A percentile compares a stretch with the other conserved stretches of the same genome.
These are phyloP conservation scores for Periophthalmus magnuspinnatus DNA, from an alignment of 2,797 vertebrate species.

Conservation along the genomic window DNA sequence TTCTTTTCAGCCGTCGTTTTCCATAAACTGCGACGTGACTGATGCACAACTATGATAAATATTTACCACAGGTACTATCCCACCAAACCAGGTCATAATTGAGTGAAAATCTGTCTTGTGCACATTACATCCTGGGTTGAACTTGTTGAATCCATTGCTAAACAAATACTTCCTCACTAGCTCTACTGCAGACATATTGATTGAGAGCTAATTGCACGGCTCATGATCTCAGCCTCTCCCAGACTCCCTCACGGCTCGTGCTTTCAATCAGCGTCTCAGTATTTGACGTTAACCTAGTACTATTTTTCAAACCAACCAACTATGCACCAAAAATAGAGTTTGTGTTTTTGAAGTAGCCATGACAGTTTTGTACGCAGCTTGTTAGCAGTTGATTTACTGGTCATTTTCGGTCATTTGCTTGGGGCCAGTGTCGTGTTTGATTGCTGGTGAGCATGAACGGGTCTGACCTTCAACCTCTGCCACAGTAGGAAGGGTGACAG, in stretches of 20 bases:
- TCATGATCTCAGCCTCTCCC: conserved; percentile 35
- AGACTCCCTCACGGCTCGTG: conserved; percentile 39
- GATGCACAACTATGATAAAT: too few relatives aligned
- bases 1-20: too few relatives aligned
- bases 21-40: too few relatives aligned
- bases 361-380: conserved; percentile 1
- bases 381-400: conserved; percentile 65
- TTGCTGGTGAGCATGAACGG: conserved; percentile 78
- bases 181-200: conserved; percentile 49
- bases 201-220: conserved; percentile 37
- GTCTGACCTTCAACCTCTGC: conserved; percentile 77
- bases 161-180: conserved; percentile 23
- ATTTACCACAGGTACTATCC: too few relatives aligned
- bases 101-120: too few relatives aligned
- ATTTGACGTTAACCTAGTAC: conserved; percentile 24
- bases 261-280: conserved; percentile 55
- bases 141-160: conserved; percentile 5
- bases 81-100: too few relatives aligned
- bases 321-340: not conserved
- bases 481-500: conserved; percentile 36
- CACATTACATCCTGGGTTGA: not conserved
- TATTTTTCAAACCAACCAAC: conserved; percentile 28
- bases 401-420: conserved; percentile 64
- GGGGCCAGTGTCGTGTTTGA: conserved; percentile 77
- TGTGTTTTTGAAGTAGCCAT: conserved; percentile 8